Conservation (phyloP, 2,888 invertebrate species). For the Meloe dianella region DNA sequence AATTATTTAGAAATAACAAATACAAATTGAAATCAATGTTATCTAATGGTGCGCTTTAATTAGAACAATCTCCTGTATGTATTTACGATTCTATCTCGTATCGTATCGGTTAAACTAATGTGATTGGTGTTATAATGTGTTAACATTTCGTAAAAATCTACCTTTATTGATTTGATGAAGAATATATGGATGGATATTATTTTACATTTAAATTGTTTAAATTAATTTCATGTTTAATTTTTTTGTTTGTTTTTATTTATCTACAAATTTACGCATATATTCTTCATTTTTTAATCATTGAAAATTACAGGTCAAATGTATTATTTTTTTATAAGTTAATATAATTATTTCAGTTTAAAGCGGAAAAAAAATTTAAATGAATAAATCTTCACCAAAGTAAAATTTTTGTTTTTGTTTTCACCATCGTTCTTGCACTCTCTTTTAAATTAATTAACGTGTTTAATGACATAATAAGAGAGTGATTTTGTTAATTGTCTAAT, state of each 20-base stretch:
- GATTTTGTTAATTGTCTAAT: slow-evolving; percentile 29
- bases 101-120: slow-evolving; percentile 23
- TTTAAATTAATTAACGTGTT: slow-evolving; percentile 23
- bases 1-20: neutral
- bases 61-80: neutral
- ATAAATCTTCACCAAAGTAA: slow-evolving; percentile 27
- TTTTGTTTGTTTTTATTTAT: neutral
- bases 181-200: slow-evolving; percentile 20
- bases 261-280: slow-evolving; percentile 16
- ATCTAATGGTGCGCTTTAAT: neutral
- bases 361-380: slow-evolving; percentile 19
- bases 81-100: neutral
- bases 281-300: slow-evolving; percentile 21
- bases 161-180: slow-evolving; percentile 25
- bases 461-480: slow-evolving; percentile 20
- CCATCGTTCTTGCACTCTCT: neutral
- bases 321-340: slow-evolving; percentile 35
- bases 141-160: slow-evolving; percentile 21
- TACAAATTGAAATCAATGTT: neutral
- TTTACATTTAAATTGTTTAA: neutral
- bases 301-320: slow-evolving; percentile 30
- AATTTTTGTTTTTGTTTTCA: slow-evolving; percentile 16
- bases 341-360: slow-evolving; percentile 19
- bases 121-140: slow-evolving; percentile 32
- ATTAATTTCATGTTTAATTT: no score